Evolutionary conservation across 2,888 invertebrate species (phyloP), one percentile per base, ranked within the genome.

Genomic region (Pyrocoelia pectoralis): DNA sequence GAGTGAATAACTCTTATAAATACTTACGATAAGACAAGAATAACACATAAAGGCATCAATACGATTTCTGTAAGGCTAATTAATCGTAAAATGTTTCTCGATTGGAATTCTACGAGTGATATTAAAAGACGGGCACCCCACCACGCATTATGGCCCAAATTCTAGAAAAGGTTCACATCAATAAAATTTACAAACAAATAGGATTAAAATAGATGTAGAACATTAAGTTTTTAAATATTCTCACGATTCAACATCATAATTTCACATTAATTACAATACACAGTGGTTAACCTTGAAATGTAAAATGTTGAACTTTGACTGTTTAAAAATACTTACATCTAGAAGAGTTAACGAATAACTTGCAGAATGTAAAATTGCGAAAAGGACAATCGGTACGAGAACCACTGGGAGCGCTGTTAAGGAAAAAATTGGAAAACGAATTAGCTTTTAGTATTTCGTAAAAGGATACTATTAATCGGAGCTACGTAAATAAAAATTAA

Each of bases 11-110:
- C n/a, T n/a, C n/a, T n/a, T n/a, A n/a, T 9, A 4, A 9, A 12
- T 70, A 90, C 92, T 90, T 84, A 98, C 97, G 90, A 87, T 69
- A 98, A 89, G 33, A 94, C 89, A 80, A 96, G 84, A 75, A 95
- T 77, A 17, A 91, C 85, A 17, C 91, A 86, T 70, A 93, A 86
- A 5, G 97, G 96, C 86, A 97, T 91, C 71, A 97, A 85, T 66
- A 95, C 87, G 72, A 99, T 97, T 84, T 99, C 99, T 0, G 93
- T 91, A 76, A 96, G 91, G 19, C 98, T 95, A 56, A 97, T 93
- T 61, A 94, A 88, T 75, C 95, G 89, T 68, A 98, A 85, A 72
- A 98, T 94, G 78, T 93, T 95, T 19, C 91, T 85, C 54, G 97
- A 94, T 80, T 97, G 95, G 77, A 92, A 91, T 83, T 97, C 95